These are phyloP conservation scores for Columba janthina DNA, from an alignment of 2,113 vertebrate genomes.

Conservation along the genomic window DNA sequence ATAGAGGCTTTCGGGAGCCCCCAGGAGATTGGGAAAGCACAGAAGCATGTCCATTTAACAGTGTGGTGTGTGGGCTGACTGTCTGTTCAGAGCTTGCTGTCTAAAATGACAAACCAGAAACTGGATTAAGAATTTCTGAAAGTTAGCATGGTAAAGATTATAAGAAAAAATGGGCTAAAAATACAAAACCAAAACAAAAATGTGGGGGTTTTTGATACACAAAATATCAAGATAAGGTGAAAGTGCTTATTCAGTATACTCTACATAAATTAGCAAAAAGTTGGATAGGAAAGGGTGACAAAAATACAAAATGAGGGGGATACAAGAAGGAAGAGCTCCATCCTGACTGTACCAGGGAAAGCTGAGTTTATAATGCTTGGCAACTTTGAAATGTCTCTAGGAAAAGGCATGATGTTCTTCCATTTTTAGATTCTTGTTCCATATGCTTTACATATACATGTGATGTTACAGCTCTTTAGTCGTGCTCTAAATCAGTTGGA, in stretches of 20 bases:
- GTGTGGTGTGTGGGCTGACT: background rate
- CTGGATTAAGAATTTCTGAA: background rate
- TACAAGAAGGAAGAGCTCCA: background rate
- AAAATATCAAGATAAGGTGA: background rate
- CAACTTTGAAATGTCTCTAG: background rate
- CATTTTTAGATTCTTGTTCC: background rate
- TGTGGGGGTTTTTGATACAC: background rate
- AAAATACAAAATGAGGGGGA: background rate
- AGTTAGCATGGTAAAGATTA: rapidly evolving
- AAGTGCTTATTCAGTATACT: background rate
- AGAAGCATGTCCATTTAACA: background rate
- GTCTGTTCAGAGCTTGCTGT: background rate
- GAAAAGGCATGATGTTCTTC: background rate
- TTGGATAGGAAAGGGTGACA: background rate
- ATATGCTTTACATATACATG: background rate
- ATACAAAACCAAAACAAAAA: background rate
- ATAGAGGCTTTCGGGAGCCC: background rate
- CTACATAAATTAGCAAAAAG: background rate
- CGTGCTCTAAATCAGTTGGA: background rate
- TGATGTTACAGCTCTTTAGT: background rate
- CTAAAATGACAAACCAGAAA: background rate
- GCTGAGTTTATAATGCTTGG: conserved; percentile 1
- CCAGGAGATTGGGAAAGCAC: background rate
- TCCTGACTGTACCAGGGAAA: background rate
- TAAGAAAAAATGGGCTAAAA: background rate